A percentile compares a stretch with the other conserved stretches of the same genome.
These are phyloP conservation scores for Gouania willdenowi DNA, from an alignment of 2,797 vertebrate genomes.

Conservation along the genomic window DNA sequence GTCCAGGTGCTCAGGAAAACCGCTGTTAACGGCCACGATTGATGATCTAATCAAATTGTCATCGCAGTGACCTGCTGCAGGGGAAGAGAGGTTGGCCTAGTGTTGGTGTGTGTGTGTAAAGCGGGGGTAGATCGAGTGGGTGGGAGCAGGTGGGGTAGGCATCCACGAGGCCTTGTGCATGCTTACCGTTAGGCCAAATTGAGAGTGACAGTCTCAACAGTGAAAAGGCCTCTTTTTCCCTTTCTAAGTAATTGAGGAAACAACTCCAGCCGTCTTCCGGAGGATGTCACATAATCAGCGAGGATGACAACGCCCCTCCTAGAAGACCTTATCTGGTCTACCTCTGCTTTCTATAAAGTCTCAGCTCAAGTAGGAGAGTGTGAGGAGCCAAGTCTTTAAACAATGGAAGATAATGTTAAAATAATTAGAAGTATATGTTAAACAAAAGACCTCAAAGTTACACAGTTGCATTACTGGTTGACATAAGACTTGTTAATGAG, in stretches of 20 bases:
- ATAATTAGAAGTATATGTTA: too few species aligned
- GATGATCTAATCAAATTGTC: constrained; percentile 99
- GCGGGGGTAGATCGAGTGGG: constrained; percentile 59
- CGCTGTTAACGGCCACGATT: constrained; percentile 98
- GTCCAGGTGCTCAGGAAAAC: constrained; percentile 99
- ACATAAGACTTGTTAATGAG: too few species aligned
- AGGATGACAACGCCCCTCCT: constrained; percentile 30
- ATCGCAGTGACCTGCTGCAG: constrained; percentile 87
- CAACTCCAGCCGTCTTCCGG: constrained; percentile 92
- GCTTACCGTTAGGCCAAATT: constrained; percentile 98
- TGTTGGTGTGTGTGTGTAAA: constrained; percentile 4
- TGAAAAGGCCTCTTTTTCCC: constrained; percentile 84
- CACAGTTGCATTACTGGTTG: too few species aligned
- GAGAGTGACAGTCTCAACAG: constrained; percentile 98
- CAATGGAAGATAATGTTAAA: constrained; percentile 25
- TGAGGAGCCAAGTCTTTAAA: neutral
- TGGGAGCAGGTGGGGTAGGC: constrained; percentile 72
- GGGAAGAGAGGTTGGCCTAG: constrained; percentile 48
- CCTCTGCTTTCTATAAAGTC: constrained; percentile 11
- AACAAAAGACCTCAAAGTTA: too few species aligned
- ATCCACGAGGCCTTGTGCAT: constrained; percentile 85
- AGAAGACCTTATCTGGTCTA: neutral
- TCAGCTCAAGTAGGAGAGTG: constrained; percentile 7
- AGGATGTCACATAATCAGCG: constrained; percentile 95
- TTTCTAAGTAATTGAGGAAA: constrained; percentile 94